Base-by-base conservation (phyloP, 2,888 invertebrate genomes). In the Drosophila leonis region DNA sequence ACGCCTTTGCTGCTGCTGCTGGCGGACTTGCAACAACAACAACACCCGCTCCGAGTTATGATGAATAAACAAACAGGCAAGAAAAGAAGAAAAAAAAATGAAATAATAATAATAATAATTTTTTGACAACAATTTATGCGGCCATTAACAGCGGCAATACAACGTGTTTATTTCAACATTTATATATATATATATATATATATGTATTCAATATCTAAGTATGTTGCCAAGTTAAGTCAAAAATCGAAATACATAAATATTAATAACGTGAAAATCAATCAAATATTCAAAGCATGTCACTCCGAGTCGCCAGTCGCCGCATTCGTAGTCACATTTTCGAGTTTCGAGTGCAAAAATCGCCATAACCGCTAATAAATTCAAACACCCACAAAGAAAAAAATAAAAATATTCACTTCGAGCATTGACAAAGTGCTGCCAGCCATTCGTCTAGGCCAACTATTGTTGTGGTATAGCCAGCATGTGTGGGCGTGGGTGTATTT, bases 161-260 rank as follows among this genome's bases (percentile, higher is more conserved):
- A 85, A 85, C 81, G 81, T 85, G 85, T 85, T 86, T 88, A 88
- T 88, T 82, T 86, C 76, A 83, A 72, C 83, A 82, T 88, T 86
- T 59, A 56, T 13, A 41, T 13, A 18, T 18, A 18, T 27, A 13
- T 8, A 54, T n/a, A 56, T 61, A 39, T 41, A 51, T 65, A 13
- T 52, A 67, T 65, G 70, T 18, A 12, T n/a, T 1, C 9, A 10
- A 12, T 48, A 31, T 18, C n/a, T n/a, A n/a, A 29, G 48, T n/a
- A 2, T 31, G 31, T 33, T 51, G 42, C 35, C 24, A 46, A 61
- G 44, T 15, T 7, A 35, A 52, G 44, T 29, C 12, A 46, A 46
- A 57, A 46, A 55, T 55, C 18, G 41, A 81, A 75, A 78, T 79
- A 78, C 77, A 83, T 76, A 87, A 82, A 84, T 82, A 84, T 86